Percentiles rank a stretch among this genome's conserved stretches.
phyloP scores from a whole-genome alignment of 2,113 vertebrate genomes.

The Podarcis raffonei region DNA sequence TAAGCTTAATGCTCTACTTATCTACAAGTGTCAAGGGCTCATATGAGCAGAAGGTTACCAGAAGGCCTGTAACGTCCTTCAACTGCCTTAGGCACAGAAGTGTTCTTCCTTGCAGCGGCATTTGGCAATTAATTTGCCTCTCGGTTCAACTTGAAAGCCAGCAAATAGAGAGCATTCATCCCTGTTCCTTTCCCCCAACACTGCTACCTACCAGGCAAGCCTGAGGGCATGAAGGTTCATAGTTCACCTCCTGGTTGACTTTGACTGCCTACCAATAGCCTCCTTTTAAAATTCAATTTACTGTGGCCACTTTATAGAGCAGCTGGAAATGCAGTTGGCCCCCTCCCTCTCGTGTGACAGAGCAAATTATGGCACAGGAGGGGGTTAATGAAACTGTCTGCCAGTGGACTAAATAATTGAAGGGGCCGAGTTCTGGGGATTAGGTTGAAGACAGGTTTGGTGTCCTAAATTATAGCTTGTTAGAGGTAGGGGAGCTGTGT shows the following conservation, averaged over 20 bases:
- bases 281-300: slow-evolving; percentile 44
- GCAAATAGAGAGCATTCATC: slow-evolving; percentile 16
- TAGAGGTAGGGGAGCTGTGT: slow-evolving; percentile 53
- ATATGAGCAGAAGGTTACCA: accelerated
- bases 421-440: slow-evolving; percentile 65
- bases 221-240: slow-evolving; percentile 4
- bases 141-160: slow-evolving; percentile 22
- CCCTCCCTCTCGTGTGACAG: slow-evolving; percentile 61
- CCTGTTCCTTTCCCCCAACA: background rate
- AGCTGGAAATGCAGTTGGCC: slow-evolving; percentile 69
- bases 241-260: slow-evolving; percentile 55
- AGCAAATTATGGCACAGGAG: slow-evolving; percentile 74
- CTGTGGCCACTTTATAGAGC: slow-evolving; percentile 55
- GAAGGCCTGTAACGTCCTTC: background rate
- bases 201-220: background rate
- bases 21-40: background rate
- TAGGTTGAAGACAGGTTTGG: slow-evolving; percentile 65
- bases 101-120: slow-evolving; percentile 16
- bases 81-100: background rate
- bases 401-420: slow-evolving; percentile 72
- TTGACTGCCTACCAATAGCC: slow-evolving; percentile 56
- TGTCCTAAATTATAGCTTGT: slow-evolving; percentile 74
- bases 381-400: slow-evolving; percentile 74
- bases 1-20: background rate
- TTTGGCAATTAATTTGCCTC: slow-evolving; percentile 22